Evolutionary conservation across 2,888 invertebrate species (phyloP), one percentile per base, ranked within the genome.

Genomic region (Agriotes lineatus): DNA sequence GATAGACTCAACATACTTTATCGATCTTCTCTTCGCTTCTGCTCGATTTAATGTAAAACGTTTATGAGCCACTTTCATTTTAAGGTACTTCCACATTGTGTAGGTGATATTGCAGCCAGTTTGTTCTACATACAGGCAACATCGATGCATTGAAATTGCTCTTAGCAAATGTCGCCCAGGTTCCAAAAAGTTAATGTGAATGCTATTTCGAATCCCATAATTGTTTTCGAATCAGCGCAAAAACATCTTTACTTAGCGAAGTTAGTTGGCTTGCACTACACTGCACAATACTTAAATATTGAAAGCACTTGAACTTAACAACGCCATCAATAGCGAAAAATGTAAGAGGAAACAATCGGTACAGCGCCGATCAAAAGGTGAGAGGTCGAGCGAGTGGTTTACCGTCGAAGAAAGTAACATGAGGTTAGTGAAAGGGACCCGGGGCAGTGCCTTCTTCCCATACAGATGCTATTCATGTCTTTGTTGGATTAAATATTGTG

Each of bases 351-450:
- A 67, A 54, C 44, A 37, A 58, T 48, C 6, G 44, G 35, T 37
- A 25, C 30, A 20, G 9, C 30, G 14, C 30, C 54, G 54, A 37
- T 58, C 37, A 62, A 67, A 69, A 72, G 72, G 69, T 70, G 58
- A 72, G 37, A 70, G 72, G 69, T 72, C 72, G 66, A 62, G 33
- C 56, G 72, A 72, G 67, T 69, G 69, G 72, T 48, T 67, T 72
- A 72, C 69, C 54, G 59, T 39, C 50, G 69, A 72, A 72, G 72
- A 72, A 72, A 72, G 72, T 72, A 69, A 67, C 54, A 48, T 62
- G 25, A 56, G 54, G 50, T 48, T 66, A 61, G 69, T 69, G 69
- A 69, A 69, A 69, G 69, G 69, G 61, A 58, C 69, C 69, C 44
- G 39, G 50, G 66, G 69, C 69, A 65, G 35, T 39, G 57, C 52